A percentile compares a stretch with the other conserved stretches of the same genome.
phyloP scores from a whole-genome alignment of 2,888 invertebrate species.

The Torymus tubicola region DNA sequence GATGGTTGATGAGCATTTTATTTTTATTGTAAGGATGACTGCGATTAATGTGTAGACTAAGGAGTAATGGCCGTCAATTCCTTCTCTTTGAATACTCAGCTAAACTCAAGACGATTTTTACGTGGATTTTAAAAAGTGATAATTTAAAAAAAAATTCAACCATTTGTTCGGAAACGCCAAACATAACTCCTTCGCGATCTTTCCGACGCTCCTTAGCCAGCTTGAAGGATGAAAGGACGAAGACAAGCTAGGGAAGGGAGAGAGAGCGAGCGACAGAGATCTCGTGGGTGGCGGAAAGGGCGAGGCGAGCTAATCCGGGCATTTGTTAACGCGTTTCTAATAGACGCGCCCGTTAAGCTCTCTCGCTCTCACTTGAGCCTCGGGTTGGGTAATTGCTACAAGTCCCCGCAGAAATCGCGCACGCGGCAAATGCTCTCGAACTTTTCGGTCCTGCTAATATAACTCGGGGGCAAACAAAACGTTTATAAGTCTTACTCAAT shows the following conservation, averaged over 20 bases:
- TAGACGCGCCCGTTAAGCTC: conserved; percentile 65
- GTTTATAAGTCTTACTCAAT: conserved; percentile 12
- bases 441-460: no score
- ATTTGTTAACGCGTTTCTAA: conserved; percentile 74
- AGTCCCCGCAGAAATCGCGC: conserved; percentile 34
- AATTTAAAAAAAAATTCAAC: no score
- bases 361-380: conserved; percentile 25
- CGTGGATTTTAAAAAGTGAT: no score
- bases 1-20: no score
- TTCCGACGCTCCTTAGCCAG: conserved; percentile 32
- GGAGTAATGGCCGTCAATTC: no score
- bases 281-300: background rate
- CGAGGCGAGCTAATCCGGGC: conserved; percentile 66
- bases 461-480: conserved; percentile 16
- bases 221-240: conserved; percentile 49
- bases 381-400: conserved; percentile 47
- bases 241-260: conserved; percentile 34
- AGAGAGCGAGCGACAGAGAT: background rate
- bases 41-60: no score
- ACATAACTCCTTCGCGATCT: background rate
- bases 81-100: no score
- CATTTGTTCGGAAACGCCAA: no score
- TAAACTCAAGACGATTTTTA: no score
- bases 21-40: no score
- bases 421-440: no score